These are phyloP conservation scores for Nothobranchius kuhntae DNA, from an alignment of 2,113 vertebrate genomes.

Conservation along the genomic window DNA sequence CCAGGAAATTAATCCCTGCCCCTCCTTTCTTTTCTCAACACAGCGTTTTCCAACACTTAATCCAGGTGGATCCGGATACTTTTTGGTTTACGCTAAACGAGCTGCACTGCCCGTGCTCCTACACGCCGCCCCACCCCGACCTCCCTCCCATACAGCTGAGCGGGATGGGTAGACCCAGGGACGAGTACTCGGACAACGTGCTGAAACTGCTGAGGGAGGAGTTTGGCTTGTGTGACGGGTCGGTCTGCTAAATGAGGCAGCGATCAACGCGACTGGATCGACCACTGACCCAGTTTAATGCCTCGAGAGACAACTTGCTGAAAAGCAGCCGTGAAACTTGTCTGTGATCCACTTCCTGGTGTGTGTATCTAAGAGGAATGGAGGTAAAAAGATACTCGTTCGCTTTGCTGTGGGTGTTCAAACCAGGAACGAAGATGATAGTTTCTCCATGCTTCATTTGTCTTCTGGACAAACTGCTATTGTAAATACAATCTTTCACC, in stretches of 20 bases:
- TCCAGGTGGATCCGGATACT: constrained; percentile 85
- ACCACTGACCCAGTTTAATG: background rate
- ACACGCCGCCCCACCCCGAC: constrained; percentile 78
- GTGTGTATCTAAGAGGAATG: constrained; percentile 30
- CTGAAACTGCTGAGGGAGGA: constrained; percentile 78
- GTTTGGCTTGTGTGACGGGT: constrained; percentile 44
- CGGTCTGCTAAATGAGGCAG: constrained; percentile 7
- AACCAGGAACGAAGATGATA: constrained; percentile 11
- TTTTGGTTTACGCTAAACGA: constrained; percentile 87
- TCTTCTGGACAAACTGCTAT: background rate
- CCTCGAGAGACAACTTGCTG: constrained; percentile 12
- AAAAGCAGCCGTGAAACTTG: constrained; percentile 12
- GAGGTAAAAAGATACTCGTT: constrained; percentile 11
- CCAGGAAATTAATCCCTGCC: constrained; percentile 9
- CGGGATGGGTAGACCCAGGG: constrained; percentile 63
- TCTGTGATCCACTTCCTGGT: constrained; percentile 23
- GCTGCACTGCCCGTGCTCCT: constrained; percentile 75
- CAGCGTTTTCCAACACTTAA: constrained; percentile 88
- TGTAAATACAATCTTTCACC: constrained; percentile 10
- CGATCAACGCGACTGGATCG: constrained; percentile 2
- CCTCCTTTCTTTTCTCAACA: background rate
- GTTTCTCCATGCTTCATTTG: constrained; percentile 13
- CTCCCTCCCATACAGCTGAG: constrained; percentile 76
- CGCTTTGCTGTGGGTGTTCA: background rate
- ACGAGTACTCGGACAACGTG: constrained; percentile 83